A percentile compares a stretch with the other conserved stretches of the same genome.
Conservation (phyloP, 1,140 invertebrate genomes). For the Trichonephila clavata region DNA sequence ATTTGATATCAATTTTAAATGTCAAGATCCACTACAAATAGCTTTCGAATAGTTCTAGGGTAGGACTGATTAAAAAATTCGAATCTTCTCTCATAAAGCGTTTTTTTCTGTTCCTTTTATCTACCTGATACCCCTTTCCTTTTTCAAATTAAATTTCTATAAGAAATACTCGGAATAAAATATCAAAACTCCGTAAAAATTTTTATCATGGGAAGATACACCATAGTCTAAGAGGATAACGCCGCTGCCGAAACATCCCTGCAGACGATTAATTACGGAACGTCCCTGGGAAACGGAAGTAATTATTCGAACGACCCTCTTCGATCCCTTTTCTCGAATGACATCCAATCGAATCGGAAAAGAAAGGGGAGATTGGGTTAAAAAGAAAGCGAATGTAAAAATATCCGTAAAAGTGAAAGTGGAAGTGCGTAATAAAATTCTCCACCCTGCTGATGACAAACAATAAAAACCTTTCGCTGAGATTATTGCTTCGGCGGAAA, state of each 20-base stretch:
- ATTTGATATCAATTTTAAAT: no score
- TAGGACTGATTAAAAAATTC: no score
- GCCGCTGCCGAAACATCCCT: background rate
- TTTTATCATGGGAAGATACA: no score
- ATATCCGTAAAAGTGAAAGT: conserved; percentile 49
- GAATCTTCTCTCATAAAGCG: no score
- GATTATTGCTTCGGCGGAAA: conserved; percentile 57
- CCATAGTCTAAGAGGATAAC: no score
- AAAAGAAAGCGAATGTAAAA: conserved; percentile 35
- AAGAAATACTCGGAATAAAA: no score
- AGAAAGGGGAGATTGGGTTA: conserved; percentile 35
- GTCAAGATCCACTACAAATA: no score
- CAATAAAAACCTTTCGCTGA: conserved; percentile 63
- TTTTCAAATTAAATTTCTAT: no score
- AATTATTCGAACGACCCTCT: conserved; percentile 35
- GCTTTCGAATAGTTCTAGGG: no score
- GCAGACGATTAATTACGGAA: background rate
- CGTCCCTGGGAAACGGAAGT: background rate
- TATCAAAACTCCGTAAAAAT: no score
- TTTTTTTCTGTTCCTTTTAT: no score
- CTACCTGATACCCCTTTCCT: no score
- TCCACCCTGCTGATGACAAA: conserved; percentile 55
- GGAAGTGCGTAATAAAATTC: conserved; percentile 62
- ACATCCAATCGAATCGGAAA: conserved; percentile 40
- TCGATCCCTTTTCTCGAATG: conserved; percentile 22